Evolutionary conservation across 1,140 invertebrate species (phyloP).

Genomic region (Trichogramma pretiosum): DNA sequence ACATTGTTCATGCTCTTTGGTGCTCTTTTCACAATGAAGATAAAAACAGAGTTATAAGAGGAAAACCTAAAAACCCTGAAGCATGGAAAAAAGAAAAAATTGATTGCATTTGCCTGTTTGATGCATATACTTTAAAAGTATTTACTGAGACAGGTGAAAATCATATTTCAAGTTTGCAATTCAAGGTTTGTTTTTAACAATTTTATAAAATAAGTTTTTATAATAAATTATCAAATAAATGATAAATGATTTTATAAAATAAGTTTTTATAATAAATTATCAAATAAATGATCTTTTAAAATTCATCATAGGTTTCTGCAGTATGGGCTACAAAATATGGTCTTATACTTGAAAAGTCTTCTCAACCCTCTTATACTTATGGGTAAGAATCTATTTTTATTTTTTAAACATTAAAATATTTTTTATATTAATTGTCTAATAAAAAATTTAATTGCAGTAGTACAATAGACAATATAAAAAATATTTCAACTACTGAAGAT

Average conservation of each 20-base stretch:
- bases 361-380: constrained; percentile 22
- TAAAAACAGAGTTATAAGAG: constrained; percentile 41
- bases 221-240: no score
- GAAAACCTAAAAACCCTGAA: constrained; percentile 28
- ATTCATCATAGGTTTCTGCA: constrained; percentile 46
- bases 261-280: no score
- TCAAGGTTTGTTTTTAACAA: constrained; percentile 55
- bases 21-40: constrained; percentile 59
- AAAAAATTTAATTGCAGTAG: no score
- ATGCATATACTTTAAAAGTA: constrained; percentile 67
- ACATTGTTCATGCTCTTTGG: constrained; percentile 76
- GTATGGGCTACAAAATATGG: constrained; percentile 73
- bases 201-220: no score
- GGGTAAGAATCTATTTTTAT: constrained; percentile 23
- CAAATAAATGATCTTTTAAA: no score
- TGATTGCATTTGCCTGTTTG: constrained; percentile 64
- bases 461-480: constrained; percentile 32
- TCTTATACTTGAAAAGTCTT: constrained; percentile 61
- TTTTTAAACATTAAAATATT: constrained; percentile 5
- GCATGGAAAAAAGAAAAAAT: constrained; percentile 31
- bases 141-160: constrained; percentile 74
- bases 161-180: constrained; percentile 72
- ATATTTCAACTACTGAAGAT: constrained; percentile 24
- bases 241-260: no score
- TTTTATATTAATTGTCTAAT: no score